Evolutionary conservation across 2,797 vertebrate genomes (phyloP), one percentile per base, ranked within the genome.

Genomic region (Sebastes taczanowskii): DNA sequence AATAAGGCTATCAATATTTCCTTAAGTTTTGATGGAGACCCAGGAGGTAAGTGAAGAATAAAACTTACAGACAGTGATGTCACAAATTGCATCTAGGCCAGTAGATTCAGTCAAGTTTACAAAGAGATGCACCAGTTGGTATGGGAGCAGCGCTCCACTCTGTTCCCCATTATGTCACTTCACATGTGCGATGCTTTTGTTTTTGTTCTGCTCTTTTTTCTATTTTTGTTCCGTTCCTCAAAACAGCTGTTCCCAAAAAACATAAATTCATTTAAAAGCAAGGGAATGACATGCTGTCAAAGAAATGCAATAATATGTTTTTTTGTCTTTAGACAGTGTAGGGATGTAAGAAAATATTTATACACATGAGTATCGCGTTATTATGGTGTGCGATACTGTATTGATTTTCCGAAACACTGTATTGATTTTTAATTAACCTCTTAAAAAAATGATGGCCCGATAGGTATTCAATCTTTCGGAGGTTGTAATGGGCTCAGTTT

Each of bases 1-100:
- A 87, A 82, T 88, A 75, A 53, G 32, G 27, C 30, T 82, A 74
- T 87, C 75, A 78, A 74, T 77, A 82, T 80, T 75, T 83, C 29
- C 62, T 63, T 64, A 63, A 20, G 25, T 82, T 85, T 78, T 75
- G 62, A 78, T 77, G 42, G 60, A 78, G 61, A 55, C 70, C 61
- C 58, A 74, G 22, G 79, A 80, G 76, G 16, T 71, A 22, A 27
- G 16, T 66, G 68, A 78, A 70, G 74, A 77, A 59, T 62, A 34
- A 56, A 75, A 71, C 34, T 22, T 73, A 27, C 32, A 84, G 34
- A 69, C 29, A 55, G 59, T 74, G 59, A 78, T 82, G 80, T 73
- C 75, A 86, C 30, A 68, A 71, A 27, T 38, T 49, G 56, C 52
- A 84, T 85, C 69, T 68, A 84, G 72, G 62, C 71, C 77, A 80